A percentile compares a stretch with the other conserved stretches of the same genome.
Conservation (phyloP, 1,140 invertebrate genomes). For the Drosophila miranda region DNA sequence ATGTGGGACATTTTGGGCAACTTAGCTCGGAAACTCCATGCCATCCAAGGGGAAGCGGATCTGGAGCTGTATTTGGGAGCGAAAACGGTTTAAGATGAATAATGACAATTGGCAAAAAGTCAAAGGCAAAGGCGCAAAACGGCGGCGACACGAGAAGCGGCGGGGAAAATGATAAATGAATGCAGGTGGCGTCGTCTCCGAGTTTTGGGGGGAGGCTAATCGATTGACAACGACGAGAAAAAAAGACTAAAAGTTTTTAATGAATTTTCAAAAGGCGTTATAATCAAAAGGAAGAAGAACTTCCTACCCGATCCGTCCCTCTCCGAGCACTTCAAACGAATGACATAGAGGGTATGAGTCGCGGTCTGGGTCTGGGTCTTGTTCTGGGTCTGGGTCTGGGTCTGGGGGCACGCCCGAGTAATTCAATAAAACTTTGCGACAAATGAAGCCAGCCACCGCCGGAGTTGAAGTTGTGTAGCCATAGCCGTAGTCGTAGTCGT, state of each 20-base stretch:
- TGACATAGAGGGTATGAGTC: conserved; percentile 16
- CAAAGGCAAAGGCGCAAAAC: conserved; percentile 77
- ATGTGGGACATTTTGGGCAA: conserved; percentile 73
- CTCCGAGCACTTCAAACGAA: conserved; percentile 28
- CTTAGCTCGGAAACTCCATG: conserved; percentile 18
- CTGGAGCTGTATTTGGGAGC: conserved; percentile 29
- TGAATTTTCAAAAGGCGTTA: conserved; percentile 78
- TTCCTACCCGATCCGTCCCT: conserved; percentile 15
- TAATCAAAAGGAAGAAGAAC: conserved; percentile 62
- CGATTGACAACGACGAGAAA: conserved; percentile 57
- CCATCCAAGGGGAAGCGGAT: background rate
- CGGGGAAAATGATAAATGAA: conserved; percentile 71
- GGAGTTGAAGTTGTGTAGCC: conserved; percentile 39
- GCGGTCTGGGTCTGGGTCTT: too few relatives aligned
- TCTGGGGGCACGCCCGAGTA: conserved; percentile 69
- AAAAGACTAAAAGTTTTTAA: conserved; percentile 67
- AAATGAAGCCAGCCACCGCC: conserved; percentile 65
- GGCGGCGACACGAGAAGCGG: conserved; percentile 53
- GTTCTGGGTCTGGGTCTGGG: conserved; percentile 26
- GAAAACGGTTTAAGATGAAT: conserved; percentile 76
- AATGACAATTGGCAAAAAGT: conserved; percentile 80
- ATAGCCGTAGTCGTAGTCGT: conserved; percentile 27
- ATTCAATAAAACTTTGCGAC: conserved; percentile 81
- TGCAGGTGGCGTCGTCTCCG: conserved; percentile 61
- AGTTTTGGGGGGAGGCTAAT: conserved; percentile 34